Conservation (phyloP, 2,113 vertebrate species). For the Podocnemis expansa region DNA sequence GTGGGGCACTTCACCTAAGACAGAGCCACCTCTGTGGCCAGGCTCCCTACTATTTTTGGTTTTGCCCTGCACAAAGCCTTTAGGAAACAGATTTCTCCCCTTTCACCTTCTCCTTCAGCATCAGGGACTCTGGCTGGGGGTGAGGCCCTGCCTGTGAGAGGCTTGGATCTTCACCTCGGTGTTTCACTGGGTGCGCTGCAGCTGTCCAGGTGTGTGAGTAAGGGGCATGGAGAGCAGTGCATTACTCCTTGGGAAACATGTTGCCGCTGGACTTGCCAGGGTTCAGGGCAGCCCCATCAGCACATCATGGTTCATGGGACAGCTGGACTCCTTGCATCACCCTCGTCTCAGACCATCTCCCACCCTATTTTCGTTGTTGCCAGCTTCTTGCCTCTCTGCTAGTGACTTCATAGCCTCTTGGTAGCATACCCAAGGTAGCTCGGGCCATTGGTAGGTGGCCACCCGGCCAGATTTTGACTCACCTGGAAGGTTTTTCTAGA, state of each 20-base stretch:
- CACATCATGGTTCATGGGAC: too few relatives aligned
- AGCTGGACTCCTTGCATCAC: too few relatives aligned
- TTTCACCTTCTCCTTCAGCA: slow-evolving; percentile 9
- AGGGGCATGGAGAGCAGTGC: too few relatives aligned
- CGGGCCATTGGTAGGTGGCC: neutral
- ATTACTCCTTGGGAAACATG: too few relatives aligned
- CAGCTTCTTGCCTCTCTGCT: neutral
- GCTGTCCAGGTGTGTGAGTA: too few relatives aligned
- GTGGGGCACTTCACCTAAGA: neutral
- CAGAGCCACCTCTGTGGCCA: slow-evolving; percentile 17
- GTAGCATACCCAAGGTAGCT: neutral
- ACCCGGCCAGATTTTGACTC: neutral
- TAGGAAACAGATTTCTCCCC: slow-evolving; percentile 58
- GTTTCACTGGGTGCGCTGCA: neutral
- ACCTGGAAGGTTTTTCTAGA: neutral
- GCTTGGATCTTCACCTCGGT: neutral
- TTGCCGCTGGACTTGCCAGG: too few relatives aligned
- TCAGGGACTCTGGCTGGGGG: neutral
- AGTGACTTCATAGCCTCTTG: too few relatives aligned
- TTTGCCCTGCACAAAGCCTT: slow-evolving; percentile 43
- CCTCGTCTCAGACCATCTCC: too few relatives aligned
- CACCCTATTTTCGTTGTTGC: neutral
- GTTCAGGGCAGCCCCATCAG: neutral
- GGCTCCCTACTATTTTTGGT: slow-evolving; percentile 67
- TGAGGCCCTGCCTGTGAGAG: neutral